phyloP scores from a whole-genome alignment of 2,113 vertebrate species.

The Plecturocebus donacophilus region DNA sequence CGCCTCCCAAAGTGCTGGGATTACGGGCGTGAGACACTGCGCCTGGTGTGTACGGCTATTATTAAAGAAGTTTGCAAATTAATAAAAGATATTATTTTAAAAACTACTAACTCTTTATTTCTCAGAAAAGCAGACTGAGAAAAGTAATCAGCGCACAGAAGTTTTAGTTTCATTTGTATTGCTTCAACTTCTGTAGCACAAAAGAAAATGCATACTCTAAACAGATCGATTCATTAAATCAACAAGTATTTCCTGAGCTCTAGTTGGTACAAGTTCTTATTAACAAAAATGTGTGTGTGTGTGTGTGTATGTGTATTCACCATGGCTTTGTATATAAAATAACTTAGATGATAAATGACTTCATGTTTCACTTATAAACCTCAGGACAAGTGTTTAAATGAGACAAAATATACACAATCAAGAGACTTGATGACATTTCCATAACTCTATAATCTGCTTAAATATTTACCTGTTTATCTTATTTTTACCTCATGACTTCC shows the following conservation, averaged over 20 bases:
- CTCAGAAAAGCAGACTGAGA: background rate
- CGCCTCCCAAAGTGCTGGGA: no score
- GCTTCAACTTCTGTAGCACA: background rate
- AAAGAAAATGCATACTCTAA: background rate
- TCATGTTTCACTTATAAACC: background rate
- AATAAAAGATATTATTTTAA: background rate
- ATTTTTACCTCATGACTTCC: background rate
- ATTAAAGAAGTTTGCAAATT: background rate
- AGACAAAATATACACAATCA: background rate
- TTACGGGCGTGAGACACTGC: no score
- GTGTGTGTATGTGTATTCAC: background rate
- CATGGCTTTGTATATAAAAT: background rate
- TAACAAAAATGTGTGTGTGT: background rate
- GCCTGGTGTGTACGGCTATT: background rate
- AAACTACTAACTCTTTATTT: background rate
- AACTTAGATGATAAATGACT: constrained; percentile 8
- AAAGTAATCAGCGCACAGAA: background rate
- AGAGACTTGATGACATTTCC: background rate
- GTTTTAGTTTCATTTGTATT: constrained; percentile 12
- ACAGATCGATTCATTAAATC: constrained; percentile 13
- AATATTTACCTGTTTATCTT: constrained; percentile 6
- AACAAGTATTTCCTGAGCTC: background rate
- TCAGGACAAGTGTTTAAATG: background rate
- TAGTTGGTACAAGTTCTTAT: background rate
- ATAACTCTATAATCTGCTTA: background rate